Conservation (phyloP, 2,888 invertebrate genomes). For the Eupithecia subfuscata region DNA sequence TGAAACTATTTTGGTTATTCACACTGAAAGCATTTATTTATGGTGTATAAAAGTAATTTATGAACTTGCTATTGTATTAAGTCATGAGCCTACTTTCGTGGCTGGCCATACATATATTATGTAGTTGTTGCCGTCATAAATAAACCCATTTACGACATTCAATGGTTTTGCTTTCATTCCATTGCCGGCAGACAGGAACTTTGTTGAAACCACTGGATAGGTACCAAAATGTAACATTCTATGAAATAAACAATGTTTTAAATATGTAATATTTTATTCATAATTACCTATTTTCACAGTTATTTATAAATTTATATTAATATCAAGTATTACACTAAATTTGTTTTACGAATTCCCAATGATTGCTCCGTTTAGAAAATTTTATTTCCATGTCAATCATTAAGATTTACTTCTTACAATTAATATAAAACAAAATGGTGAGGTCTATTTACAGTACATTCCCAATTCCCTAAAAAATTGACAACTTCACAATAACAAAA, state of each 20-base stretch:
- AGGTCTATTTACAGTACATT: slow-evolving; percentile 86
- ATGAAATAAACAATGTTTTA: slow-evolving; percentile 69
- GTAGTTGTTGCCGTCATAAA: not conserved
- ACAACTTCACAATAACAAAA: slow-evolving; percentile 87
- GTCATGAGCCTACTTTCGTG: not conserved
- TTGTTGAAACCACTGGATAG: not conserved
- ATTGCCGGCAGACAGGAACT: not conserved
- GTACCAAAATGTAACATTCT: not conserved
- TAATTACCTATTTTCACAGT: slow-evolving; percentile 85
- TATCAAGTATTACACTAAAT: slow-evolving; percentile 84
- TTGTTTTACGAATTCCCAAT: slow-evolving; percentile 82
- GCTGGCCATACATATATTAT: not conserved
- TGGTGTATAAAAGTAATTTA: not conserved
- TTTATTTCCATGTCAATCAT: slow-evolving; percentile 82
- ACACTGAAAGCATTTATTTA: not conserved
- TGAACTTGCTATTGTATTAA: not conserved
- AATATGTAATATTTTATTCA: slow-evolving; percentile 85
- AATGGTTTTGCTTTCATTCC: not conserved
- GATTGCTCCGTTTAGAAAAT: slow-evolving; percentile 84
- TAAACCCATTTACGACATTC: not conserved
- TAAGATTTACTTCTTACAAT: slow-evolving; percentile 74
- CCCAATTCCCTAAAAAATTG: slow-evolving; percentile 89
- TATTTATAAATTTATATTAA: slow-evolving; percentile 85
- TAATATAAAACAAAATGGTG: slow-evolving; percentile 81
- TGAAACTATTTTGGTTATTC: not conserved